Evolutionary conservation across 2,888 invertebrate genomes (phyloP), one percentile per base, ranked within the genome.

Genomic region (Morpho deidamia): DNA sequence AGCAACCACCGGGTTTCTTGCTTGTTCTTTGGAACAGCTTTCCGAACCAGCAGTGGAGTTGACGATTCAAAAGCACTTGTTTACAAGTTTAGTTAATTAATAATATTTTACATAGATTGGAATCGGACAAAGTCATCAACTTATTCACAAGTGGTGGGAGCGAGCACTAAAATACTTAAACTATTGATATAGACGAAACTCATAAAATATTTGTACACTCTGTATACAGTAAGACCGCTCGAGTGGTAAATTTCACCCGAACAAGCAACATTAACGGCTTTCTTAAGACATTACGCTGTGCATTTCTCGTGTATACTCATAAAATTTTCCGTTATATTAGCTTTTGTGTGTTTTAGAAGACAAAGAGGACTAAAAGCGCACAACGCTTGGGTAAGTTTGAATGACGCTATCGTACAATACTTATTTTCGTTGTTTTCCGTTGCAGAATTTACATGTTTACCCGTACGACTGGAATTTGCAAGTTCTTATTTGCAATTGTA

Each of bases 251-350:
- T 83, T 81, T 77, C 74, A 74, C 74, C 76, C 71, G 74, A 74
- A 77, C 76, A 76, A 75, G 78, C 77, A 76, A 75, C 82, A 74
- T 86, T 86, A 85, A 83, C 84, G 84, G 79, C 71, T 72, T 79
- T 45, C 54, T 52, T 48, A 49, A 44, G 55, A 52, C 49, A 48
- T 49, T 44, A 45, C 47, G 53, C 44, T 44, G 23, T 23, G 41
- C 53, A 43, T 9, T 44, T 39, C 51, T 39, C 44, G 48, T 48
- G 47, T 47, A 33, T 10, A 35, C 34, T 55, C 40, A 54, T 51
- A 54, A 43, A 41, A 44, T 44, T 51, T 51, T 54, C 41, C 44
- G 11, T 38, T 23, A 47, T 44, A 38, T 23, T 12, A 23, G 40
- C 43, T 35, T n/a, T 32, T 41, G 34, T 38, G 14, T 49, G 49